These are phyloP conservation scores for Micronycteris hirsuta DNA, from an alignment of 2,113 vertebrate species.

Conservation along the genomic window DNA sequence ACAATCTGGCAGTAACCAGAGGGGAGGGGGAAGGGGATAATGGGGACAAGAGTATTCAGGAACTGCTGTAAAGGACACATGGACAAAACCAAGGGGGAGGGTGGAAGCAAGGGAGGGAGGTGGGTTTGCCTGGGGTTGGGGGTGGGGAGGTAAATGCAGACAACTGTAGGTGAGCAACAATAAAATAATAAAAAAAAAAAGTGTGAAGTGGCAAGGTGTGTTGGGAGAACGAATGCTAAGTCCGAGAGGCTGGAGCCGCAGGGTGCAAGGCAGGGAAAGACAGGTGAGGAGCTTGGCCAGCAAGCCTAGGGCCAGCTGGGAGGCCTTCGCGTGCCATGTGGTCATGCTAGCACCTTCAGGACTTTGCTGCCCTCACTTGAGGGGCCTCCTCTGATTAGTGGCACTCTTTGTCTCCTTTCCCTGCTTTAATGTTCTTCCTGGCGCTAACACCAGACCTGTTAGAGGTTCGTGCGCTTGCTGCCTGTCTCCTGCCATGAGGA, in stretches of 20 bases:
- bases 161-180: too few species aligned
- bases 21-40: too few species aligned
- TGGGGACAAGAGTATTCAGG: too few species aligned
- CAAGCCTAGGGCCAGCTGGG: accelerated
- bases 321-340: not conserved
- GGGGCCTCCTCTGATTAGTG: not conserved
- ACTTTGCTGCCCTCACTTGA: not conserved
- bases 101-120: too few species aligned
- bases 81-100: too few species aligned
- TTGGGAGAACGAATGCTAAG: not conserved
- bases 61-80: too few species aligned
- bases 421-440: not conserved
- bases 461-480: not conserved
- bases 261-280: not conserved
- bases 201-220: not conserved
- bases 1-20: too few species aligned
- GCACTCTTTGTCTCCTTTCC: not conserved
- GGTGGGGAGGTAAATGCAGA: too few species aligned
- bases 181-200: too few species aligned
- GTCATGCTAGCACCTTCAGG: accelerated
- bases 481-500: accelerated
- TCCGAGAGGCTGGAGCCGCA: not conserved
- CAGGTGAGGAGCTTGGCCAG: too few species aligned
- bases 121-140: too few species aligned
- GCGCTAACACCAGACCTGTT: not conserved